Evolutionary conservation across 2,888 invertebrate species (phyloP), one percentile per base, ranked within the genome.

Genomic region (Drosophila paramelanica): DNA sequence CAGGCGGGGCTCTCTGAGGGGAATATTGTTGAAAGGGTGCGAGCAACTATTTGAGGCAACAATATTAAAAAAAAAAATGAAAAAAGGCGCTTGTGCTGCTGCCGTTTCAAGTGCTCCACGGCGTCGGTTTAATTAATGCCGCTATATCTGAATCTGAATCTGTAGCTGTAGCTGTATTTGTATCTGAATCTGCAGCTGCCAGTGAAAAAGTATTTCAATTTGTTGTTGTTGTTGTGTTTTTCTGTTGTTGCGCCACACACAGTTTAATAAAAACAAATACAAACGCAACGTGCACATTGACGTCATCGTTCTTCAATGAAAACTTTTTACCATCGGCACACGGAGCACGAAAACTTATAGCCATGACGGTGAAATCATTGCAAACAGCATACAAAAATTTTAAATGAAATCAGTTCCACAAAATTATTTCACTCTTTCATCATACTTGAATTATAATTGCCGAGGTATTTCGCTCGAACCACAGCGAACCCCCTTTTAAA

Each of bases 121-220:
- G 46, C 66, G 58, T 60, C 61, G 33, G 67, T 68, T 89, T 87
- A 82, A 82, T 89, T 82, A 89, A 83, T 89, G 71, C 62, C 69
- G 75, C 36, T 36, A 36, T 36, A 36, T 36, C 36, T 36, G 36
- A 7, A 13, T 13, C 36, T 36, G 36, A 5, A 36, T 4, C 36
- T 31, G 31, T 31, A 31, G 8, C 33, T 31, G 31, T 59, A 47
- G 36, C 42, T 75, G 39, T 53, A 46, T 23, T 10, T 27, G 50
- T 33, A 73, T 60, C 51, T 55, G 60, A 65, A 73, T 79, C 56
- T 73, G 69, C 89, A 86, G 81, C 89, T 88, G 81, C 66, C 62
- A 69, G 78, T 50, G 52, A 65, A 75, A 70, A 80, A 57, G 20
- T 72, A 83, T 89, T 84, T 73, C 71, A 71, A 83, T 83, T 70